Percentiles rank a stretch among this genome's conserved stretches.
Conservation (phyloP, 2,888 invertebrate species). For the Pammene aurita region DNA sequence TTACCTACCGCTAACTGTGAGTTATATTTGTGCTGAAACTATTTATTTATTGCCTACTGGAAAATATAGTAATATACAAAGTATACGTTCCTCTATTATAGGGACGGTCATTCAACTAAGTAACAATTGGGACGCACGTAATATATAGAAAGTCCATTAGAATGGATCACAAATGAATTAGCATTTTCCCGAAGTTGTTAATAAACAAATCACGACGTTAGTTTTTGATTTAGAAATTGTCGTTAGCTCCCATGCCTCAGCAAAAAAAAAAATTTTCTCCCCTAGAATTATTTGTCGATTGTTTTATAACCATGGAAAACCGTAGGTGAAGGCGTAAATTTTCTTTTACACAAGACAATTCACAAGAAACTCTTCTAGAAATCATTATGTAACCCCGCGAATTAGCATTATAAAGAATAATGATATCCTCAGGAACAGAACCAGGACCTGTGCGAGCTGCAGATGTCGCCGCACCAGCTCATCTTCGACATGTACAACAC, state of each 20-base stretch:
- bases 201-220: too few species aligned
- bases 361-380: too few species aligned
- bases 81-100: too few species aligned
- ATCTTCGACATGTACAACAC: conserved; percentile 91
- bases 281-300: too few species aligned
- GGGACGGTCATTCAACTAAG: background rate
- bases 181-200: too few species aligned
- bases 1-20: conserved; percentile 1
- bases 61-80: background rate
- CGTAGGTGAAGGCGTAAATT: too few species aligned
- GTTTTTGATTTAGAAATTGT: too few species aligned
- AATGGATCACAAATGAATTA: background rate
- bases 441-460: conserved; percentile 86
- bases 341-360: too few species aligned
- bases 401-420: background rate
- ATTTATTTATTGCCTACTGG: background rate
- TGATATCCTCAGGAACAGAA: conserved; percentile 84
- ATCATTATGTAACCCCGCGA: too few species aligned
- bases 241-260: too few species aligned
- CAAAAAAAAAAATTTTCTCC: too few species aligned
- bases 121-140: background rate
- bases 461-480: conserved; percentile 92
- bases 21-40: background rate
- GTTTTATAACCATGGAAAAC: too few species aligned
- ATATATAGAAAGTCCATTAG: background rate